Evolutionary conservation across 2,113 vertebrate species (phyloP).

Genomic region (Odobenus rosmarus): DNA sequence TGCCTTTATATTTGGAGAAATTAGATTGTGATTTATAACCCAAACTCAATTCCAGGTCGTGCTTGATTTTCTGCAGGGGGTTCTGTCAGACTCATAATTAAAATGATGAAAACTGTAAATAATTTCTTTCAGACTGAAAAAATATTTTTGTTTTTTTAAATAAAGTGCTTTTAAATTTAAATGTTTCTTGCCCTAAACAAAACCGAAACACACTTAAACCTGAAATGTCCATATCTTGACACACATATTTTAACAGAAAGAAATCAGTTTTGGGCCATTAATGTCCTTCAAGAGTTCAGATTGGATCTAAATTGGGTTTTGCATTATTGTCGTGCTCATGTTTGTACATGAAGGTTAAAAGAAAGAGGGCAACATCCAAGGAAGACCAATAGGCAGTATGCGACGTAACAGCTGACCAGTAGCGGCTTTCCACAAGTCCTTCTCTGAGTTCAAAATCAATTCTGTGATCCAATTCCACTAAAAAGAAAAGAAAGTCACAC

Average conservation of each 20-base stretch:
- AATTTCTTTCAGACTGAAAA: slow-evolving; percentile 79
- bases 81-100: slow-evolving; percentile 53
- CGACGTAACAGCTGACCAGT: slow-evolving; percentile 98
- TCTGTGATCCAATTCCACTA: slow-evolving; percentile 97
- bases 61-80: slow-evolving; percentile 55
- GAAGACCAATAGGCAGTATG: slow-evolving; percentile 99
- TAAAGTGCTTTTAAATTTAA: slow-evolving; percentile 85
- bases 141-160: slow-evolving; percentile 50
- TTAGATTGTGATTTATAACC: slow-evolving; percentile 62
- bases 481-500: slow-evolving; percentile 20
- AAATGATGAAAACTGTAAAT: slow-evolving; percentile 68
- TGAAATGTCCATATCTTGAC: slow-evolving; percentile 80
- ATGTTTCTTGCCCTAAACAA: slow-evolving; percentile 78
- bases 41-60: slow-evolving; percentile 65
- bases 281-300: slow-evolving; percentile 79
- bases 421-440: slow-evolving; percentile 97
- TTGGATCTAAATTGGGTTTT: slow-evolving; percentile 82
- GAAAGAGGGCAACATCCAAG: slow-evolving; percentile 96
- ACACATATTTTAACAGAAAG: slow-evolving; percentile 73
- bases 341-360: slow-evolving; percentile 97
- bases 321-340: slow-evolving; percentile 83
- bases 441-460: slow-evolving; percentile 98
- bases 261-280: slow-evolving; percentile 73
- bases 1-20: slow-evolving; percentile 66
- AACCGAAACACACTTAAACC: slow-evolving; percentile 82